Conservation (phyloP, 2,888 invertebrate species). For the Sinentomon sp. region DNA sequence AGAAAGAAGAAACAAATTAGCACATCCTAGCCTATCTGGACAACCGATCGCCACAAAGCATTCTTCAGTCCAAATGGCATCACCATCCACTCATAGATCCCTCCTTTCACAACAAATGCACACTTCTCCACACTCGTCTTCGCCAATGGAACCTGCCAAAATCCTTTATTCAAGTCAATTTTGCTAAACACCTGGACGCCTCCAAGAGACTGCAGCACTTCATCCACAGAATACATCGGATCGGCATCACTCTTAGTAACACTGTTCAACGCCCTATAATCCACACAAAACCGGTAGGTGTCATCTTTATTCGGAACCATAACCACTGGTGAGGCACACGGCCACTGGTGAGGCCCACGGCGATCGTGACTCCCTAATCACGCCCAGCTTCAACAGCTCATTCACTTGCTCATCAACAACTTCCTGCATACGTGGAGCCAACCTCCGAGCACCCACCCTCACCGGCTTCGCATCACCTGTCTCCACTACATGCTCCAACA, state of each 20-base stretch:
- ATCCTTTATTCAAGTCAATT: too few species aligned
- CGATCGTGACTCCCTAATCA: slow-evolving; percentile 1
- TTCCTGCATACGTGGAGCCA: background rate
- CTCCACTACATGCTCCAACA: too few species aligned
- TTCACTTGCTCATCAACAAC: background rate
- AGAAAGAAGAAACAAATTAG: too few species aligned
- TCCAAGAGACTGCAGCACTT: too few species aligned
- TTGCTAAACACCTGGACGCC: too few species aligned
- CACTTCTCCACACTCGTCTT: too few species aligned
- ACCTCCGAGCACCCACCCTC: background rate
- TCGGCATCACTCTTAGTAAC: background rate
- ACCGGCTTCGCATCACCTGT: slow-evolving; percentile 1
- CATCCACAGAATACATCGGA: too few species aligned
- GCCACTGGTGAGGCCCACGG: slow-evolving; percentile 6
- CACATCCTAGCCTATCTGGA: too few species aligned
- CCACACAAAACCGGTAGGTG: slow-evolving; percentile 2
- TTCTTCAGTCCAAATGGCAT: slow-evolving; percentile 19
- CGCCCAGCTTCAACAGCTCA: slow-evolving; percentile 1
- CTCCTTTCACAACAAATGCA: too few species aligned
- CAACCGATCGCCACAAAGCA: too few species aligned
- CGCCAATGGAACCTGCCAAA: too few species aligned
- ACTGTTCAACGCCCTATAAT: slow-evolving; percentile 1
- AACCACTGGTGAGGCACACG: slow-evolving; percentile 2
- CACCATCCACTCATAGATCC: slow-evolving; percentile 18
- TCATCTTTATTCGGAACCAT: slow-evolving; percentile 7